phyloP scores from a whole-genome alignment of 2,888 invertebrate species.

The Drosophila greeni region DNA sequence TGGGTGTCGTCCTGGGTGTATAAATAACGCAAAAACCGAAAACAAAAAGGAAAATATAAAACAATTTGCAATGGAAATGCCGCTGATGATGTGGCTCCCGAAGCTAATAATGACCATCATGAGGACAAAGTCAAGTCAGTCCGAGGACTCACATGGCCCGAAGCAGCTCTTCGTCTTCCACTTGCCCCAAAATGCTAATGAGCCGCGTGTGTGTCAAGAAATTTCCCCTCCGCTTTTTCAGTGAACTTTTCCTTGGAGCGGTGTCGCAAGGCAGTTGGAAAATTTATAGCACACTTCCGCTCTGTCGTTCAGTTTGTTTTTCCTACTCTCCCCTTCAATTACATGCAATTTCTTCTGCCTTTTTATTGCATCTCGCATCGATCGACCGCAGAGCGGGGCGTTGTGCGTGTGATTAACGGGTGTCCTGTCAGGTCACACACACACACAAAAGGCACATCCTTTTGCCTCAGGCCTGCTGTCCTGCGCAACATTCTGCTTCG shows the following conservation, averaged over 20 bases:
- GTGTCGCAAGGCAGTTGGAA: constrained; percentile 49
- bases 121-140: constrained; percentile 42
- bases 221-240: constrained; percentile 8
- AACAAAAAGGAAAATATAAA: constrained; percentile 11
- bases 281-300: constrained; percentile 66
- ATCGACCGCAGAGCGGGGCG: constrained; percentile 39
- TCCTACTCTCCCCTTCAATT: constrained; percentile 57
- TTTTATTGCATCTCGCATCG: constrained; percentile 61
- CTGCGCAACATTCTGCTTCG: constrained; percentile 48
- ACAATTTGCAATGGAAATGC: constrained; percentile 69
- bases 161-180: constrained; percentile 12
- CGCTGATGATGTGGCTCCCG: constrained; percentile 27
- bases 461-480: constrained; percentile 13
- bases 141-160: constrained; percentile 51
- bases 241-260: constrained; percentile 31
- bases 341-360: constrained; percentile 61
- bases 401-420: constrained; percentile 43
- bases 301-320: constrained; percentile 42
- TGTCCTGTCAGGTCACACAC: constrained; percentile 2
- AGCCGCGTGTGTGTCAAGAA: constrained; percentile 41
- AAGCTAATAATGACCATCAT: constrained; percentile 52
- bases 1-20: constrained; percentile 26
- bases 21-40: constrained; percentile 17
- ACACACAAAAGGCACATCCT: constrained; percentile 11
- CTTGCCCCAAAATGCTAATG: constrained; percentile 69